Conservation (phyloP, 2,888 invertebrate species). For the Onthophagus sagittarius region DNA sequence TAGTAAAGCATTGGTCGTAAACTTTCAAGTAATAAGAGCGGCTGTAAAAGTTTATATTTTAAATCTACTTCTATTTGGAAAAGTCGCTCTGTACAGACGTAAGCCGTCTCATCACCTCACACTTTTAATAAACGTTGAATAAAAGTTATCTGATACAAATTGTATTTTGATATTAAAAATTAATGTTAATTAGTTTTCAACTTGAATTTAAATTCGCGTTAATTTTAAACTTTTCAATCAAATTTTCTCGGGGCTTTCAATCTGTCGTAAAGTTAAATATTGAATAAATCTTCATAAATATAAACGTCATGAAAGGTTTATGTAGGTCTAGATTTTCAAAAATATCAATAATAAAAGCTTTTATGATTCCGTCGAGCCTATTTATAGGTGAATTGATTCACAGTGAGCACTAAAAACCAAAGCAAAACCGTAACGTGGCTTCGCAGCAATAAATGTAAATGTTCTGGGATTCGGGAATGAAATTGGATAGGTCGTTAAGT, state of each 20-base stretch:
- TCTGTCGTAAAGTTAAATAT: background rate
- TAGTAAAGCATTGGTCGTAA: slow-evolving; percentile 9
- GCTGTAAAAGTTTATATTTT: slow-evolving; percentile 10
- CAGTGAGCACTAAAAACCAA: background rate
- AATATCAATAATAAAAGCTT: no score
- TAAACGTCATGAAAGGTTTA: background rate
- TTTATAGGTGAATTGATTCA: background rate
- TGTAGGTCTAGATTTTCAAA: background rate
- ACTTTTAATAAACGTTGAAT: background rate
- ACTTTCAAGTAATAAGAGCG: background rate
- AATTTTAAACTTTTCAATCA: no score
- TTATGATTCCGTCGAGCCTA: background rate
- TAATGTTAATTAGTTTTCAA: no score
- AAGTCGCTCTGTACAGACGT: background rate
- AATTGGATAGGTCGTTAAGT: background rate
- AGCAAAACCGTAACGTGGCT: background rate
- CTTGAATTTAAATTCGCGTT: no score
- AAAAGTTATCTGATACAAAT: background rate
- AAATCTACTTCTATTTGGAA: slow-evolving; percentile 1
- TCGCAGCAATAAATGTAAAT: background rate
- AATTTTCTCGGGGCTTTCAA: background rate
- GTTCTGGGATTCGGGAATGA: background rate
- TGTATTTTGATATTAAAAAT: no score
- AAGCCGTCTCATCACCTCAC: background rate
- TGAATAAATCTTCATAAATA: background rate